Evolutionary conservation across 1,140 invertebrate species (phyloP).

Genomic region (Eueides isabella): DNA sequence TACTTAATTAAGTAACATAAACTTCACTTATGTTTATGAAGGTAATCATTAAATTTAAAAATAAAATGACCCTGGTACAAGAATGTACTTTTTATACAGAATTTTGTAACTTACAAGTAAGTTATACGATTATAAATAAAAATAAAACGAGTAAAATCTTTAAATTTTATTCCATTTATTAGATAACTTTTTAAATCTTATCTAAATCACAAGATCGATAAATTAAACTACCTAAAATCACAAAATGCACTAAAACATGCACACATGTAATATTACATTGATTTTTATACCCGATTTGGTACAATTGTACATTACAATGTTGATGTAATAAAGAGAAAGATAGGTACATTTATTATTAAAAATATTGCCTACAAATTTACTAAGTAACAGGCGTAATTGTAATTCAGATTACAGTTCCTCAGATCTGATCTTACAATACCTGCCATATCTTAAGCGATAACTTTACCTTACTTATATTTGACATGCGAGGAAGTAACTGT

Average conservation of each 20-base stretch:
- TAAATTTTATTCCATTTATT: slow-evolving; percentile 67
- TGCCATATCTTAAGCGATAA: slow-evolving; percentile 54
- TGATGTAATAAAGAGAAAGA: slow-evolving; percentile 61
- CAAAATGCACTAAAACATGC: slow-evolving; percentile 83
- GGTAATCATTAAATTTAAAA: neutral
- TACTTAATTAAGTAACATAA: neutral
- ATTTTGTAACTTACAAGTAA: neutral
- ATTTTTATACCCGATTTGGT: slow-evolving; percentile 77
- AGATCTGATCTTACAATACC: slow-evolving; percentile 40
- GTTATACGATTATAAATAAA: neutral
- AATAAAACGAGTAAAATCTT: slow-evolving; percentile 25
- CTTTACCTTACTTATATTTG: slow-evolving; percentile 51
- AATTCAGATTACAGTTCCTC: slow-evolving; percentile 37
- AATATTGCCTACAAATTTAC: slow-evolving; percentile 72
- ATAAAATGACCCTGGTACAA: slow-evolving; percentile 1
- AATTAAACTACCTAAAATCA: slow-evolving; percentile 82
- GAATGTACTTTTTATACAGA: neutral
- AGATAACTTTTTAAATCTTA: slow-evolving; percentile 64
- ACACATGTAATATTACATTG: slow-evolving; percentile 78
- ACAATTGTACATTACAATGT: slow-evolving; percentile 70
- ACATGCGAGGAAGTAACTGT: slow-evolving; percentile 74
- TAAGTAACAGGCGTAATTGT: slow-evolving; percentile 52
- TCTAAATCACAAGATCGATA: slow-evolving; percentile 82
- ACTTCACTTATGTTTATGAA: neutral
- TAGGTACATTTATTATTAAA: slow-evolving; percentile 52